phyloP scores from a whole-genome alignment of 2,797 vertebrate genomes.

The Dendrocincla fuliginosa region DNA sequence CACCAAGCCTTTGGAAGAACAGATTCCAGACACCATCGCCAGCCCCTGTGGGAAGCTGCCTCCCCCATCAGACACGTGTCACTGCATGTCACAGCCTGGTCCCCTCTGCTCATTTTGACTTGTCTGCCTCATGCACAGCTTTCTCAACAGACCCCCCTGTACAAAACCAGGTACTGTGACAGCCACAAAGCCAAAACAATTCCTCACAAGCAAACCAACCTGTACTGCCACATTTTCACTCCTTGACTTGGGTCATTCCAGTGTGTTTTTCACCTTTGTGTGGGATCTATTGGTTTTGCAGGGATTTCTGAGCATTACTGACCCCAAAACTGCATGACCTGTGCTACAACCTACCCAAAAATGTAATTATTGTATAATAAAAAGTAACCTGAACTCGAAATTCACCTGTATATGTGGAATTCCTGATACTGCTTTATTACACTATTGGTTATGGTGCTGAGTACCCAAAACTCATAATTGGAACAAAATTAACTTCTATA shows the following conservation, averaged over 20 bases:
- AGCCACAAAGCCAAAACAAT: background rate
- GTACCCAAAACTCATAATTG: background rate
- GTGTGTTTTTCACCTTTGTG: background rate
- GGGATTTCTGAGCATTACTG: background rate
- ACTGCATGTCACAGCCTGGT: background rate
- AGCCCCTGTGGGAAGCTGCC: background rate
- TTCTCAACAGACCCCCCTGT: background rate
- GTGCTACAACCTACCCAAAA: background rate
- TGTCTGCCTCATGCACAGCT: background rate
- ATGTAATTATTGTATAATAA: background rate
- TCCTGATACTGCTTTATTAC: background rate
- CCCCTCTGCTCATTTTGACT: background rate
- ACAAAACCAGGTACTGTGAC: background rate
- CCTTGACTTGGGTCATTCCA: background rate
- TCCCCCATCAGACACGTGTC: background rate
- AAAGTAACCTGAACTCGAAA: background rate
- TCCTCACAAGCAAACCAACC: background rate
- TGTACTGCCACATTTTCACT: background rate
- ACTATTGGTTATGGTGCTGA: background rate
- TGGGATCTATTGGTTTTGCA: background rate
- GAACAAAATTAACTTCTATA: background rate
- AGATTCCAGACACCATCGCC: background rate
- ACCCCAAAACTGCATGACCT: background rate
- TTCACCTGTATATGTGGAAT: no score
- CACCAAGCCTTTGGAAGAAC: background rate